phyloP scores from a whole-genome alignment of 2,113 vertebrate genomes.

The Miniopterus natalensis region DNA sequence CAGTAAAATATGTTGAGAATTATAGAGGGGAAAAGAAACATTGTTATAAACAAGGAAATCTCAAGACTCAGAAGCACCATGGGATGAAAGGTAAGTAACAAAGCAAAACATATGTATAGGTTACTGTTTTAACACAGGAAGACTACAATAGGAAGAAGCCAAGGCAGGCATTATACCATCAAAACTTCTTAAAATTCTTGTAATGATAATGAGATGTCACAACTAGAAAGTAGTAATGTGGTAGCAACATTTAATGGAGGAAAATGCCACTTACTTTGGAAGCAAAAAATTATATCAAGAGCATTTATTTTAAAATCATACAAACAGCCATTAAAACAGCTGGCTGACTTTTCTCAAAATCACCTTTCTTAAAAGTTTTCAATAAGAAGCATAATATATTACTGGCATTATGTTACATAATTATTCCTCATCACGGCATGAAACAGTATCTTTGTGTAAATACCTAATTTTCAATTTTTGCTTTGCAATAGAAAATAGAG shows the following conservation, averaged over 20 bases:
- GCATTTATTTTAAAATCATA: slow-evolving; percentile 17
- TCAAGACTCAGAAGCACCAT: neutral
- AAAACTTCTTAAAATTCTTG: slow-evolving; percentile 18
- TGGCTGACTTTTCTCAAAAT: slow-evolving; percentile 4
- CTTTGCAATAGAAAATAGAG: slow-evolving; percentile 20
- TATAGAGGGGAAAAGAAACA: neutral
- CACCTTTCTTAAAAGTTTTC: slow-evolving; percentile 27
- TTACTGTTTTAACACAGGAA: neutral
- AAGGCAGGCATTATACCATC: neutral
- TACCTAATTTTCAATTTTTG: neutral
- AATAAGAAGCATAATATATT: neutral
- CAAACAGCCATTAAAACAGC: neutral
- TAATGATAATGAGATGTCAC: neutral
- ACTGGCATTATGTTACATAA: neutral
- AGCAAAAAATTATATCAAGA: neutral
- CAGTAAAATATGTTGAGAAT: neutral
- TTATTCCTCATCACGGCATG: neutral
- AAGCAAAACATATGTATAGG: neutral
- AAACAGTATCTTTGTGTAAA: neutral
- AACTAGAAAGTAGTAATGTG: neutral
- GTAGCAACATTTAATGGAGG: neutral
- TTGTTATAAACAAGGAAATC: neutral
- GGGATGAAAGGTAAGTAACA: neutral
- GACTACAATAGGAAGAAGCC: neutral
- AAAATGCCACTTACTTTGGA: neutral